Evolutionary conservation across 2,888 invertebrate genomes (phyloP).

Genomic region (Pinctada fucata): DNA sequence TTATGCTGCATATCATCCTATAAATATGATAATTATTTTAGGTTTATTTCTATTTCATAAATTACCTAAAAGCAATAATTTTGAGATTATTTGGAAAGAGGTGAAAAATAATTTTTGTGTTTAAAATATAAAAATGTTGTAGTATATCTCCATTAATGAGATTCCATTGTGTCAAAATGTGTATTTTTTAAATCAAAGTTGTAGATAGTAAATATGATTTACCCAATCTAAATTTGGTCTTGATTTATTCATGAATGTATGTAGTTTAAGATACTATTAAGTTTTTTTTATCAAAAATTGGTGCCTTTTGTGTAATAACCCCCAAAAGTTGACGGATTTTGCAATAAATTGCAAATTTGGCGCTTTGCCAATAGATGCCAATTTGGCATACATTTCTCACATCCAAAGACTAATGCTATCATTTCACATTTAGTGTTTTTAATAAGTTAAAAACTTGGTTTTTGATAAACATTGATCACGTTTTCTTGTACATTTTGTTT

Average conservation of each 20-base stretch:
- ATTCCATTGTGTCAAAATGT: not conserved
- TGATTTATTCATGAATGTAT: not conserved
- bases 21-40: not conserved
- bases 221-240: not conserved
- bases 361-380: not conserved
- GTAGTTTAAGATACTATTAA: not conserved
- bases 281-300: not conserved
- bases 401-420: not conserved
- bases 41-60: not conserved
- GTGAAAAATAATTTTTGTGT: not conserved
- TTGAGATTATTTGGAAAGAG: no score
- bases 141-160: not conserved
- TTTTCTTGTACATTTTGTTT: not conserved
- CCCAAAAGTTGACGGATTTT: not conserved
- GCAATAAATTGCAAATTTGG: not conserved
- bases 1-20: not conserved
- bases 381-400: not conserved
- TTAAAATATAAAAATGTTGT: not conserved
- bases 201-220: not conserved
- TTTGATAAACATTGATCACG: not conserved
- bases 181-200: not conserved
- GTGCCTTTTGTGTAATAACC: not conserved
- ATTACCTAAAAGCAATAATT: no score
- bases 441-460: not conserved
- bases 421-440: not conserved